Evolutionary conservation across 2,797 vertebrate genomes (phyloP), one percentile per base, ranked within the genome.

Genomic region (Pempheris klunzingeri): DNA sequence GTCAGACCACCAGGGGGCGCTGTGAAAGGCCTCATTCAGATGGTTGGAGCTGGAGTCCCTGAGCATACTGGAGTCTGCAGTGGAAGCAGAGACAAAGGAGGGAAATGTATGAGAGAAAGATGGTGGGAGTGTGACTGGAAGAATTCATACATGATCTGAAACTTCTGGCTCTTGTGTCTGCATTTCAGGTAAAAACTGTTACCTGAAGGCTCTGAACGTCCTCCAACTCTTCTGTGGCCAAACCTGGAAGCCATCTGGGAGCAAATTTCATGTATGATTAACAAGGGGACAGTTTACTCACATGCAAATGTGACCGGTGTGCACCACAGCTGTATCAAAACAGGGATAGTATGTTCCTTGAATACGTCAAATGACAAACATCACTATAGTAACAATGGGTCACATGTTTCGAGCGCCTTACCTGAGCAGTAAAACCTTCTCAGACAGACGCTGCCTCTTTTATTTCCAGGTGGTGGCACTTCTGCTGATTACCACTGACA

Each of bases 391-490:
- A 9, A 60, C 34, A 52, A 36, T 30, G 10, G 26, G 38, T 71
- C 39, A n/a, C 8, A 52, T n/a, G 22, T 52, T 14, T 61, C 13
- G 11, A 13, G 20, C 26, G 5, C 43, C 77, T 87, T 52, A 81
- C 74, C 79, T 81, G 49, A 82, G 43, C 15, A 71, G 63, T 20
- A 20, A 15, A 36, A 44, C 67, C 3, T 59, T 66, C 46, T 71
- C 63, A 36, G n/a, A 39, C 22, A 72, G 44, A 44, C 2, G 20
- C 46, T 14, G 55, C 73, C 20, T 36, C 47, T 70, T 80, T 77
- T 62, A n/a, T 60, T 58, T 53, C 74, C 92, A 93, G 92, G 69
- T 93, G 92, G 78, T n/a, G 20, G 14, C 83, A 88, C 71, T 90
- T 91, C n/a, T 68, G 41, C 78, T 88, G 69, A 93, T 93, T 86